phyloP scores from a whole-genome alignment of 2,888 invertebrate genomes.

The Amphimallon solstitiale region DNA sequence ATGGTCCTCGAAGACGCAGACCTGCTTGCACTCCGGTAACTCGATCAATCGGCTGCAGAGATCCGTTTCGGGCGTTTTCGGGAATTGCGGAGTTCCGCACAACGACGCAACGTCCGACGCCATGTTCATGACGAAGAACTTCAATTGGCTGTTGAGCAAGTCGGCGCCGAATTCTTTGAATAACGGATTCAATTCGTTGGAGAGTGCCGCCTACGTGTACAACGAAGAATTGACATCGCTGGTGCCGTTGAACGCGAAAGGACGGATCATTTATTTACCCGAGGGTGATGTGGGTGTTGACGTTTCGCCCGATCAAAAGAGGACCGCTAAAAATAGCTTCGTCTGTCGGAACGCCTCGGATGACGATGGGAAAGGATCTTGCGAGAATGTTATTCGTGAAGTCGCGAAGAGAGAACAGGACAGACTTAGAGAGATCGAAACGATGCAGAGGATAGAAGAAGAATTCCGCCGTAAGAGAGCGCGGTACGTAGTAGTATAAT shows the following conservation, averaged over 20 bases:
- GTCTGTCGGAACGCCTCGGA: slow-evolving; percentile 85
- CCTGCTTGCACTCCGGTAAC: slow-evolving; percentile 50
- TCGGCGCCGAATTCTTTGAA: slow-evolving; percentile 83
- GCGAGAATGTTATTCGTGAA: slow-evolving; percentile 80
- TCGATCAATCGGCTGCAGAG: slow-evolving; percentile 73
- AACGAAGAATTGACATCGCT: slow-evolving; percentile 48
- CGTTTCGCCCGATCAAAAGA: slow-evolving; percentile 44
- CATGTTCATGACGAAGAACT: slow-evolving; percentile 51
- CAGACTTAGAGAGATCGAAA: slow-evolving; percentile 79
- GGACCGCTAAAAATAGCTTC: slow-evolving; percentile 70
- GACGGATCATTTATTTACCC: slow-evolving; percentile 85
- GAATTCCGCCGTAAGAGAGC: slow-evolving; percentile 88
- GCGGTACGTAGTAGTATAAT: slow-evolving; percentile 50
- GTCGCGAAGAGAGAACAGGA: slow-evolving; percentile 82
- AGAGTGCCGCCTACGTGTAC: slow-evolving; percentile 47
- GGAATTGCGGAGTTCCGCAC: slow-evolving; percentile 44
- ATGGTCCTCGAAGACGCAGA: slow-evolving; percentile 53
- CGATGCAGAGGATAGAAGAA: slow-evolving; percentile 86
- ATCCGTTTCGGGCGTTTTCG: slow-evolving; percentile 72
- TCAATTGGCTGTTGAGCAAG: slow-evolving; percentile 84
- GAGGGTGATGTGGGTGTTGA: slow-evolving; percentile 62
- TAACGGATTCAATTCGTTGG: slow-evolving; percentile 65
- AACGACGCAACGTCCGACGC: slow-evolving; percentile 48
- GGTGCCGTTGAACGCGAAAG: slow-evolving; percentile 62
- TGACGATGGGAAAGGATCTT: slow-evolving; percentile 73